Percentiles rank a stretch among this genome's conserved stretches.
Conservation (phyloP, 2,113 vertebrate genomes). For the Neodon shergylaensis region DNA sequence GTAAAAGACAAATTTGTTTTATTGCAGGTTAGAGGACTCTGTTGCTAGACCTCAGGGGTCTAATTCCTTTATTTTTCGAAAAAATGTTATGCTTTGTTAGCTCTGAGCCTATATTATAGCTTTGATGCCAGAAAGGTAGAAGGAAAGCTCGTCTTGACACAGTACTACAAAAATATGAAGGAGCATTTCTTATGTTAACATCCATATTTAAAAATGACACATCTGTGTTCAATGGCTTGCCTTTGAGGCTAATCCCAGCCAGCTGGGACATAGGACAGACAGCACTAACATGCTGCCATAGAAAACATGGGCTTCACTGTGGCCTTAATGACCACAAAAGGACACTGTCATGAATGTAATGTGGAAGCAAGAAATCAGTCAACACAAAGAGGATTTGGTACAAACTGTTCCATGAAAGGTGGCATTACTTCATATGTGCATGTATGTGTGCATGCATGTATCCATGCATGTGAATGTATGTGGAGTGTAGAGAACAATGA, state of each 20-base stretch:
- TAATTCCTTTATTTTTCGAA: slow-evolving; percentile 20
- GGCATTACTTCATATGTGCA: not conserved
- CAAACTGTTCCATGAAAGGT: slow-evolving; percentile 36
- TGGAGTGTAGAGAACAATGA: not conserved
- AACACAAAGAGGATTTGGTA: not conserved
- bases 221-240: not conserved
- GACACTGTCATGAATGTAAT: slow-evolving; percentile 1
- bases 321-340: slow-evolving; percentile 37
- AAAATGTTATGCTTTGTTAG: not conserved
- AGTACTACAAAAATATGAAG: slow-evolving; percentile 17
- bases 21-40: not conserved
- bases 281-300: not conserved
- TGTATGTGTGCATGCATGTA: not conserved
- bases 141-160: not conserved
- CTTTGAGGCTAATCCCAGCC: slow-evolving; percentile 28
- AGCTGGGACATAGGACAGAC: not conserved
- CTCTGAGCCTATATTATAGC: not conserved
- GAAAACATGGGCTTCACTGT: not conserved
- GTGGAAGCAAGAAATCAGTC: not conserved
- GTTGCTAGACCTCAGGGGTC: not conserved
- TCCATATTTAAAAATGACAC: slow-evolving; percentile 50
- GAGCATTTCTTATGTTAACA: slow-evolving; percentile 15
- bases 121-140: not conserved
- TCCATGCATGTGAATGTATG: too few relatives aligned
- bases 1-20: slow-evolving; percentile 28